Conservation (phyloP, 2,888 invertebrate genomes). For the Empis livida region DNA sequence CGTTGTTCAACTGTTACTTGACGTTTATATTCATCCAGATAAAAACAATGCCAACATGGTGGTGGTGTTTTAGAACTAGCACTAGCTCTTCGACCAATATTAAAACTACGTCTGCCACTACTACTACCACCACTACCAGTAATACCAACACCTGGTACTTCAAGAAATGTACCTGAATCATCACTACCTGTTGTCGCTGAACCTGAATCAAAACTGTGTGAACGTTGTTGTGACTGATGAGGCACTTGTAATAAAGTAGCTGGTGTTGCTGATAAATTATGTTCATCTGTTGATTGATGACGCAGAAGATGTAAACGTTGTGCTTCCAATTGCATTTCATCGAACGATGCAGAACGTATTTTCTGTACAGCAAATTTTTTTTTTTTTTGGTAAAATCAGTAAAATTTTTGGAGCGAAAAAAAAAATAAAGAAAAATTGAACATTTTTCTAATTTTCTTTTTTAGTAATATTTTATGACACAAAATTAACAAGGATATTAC, state of each 20-base stretch:
- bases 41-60: conserved; percentile 64
- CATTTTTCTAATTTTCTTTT: too few relatives aligned
- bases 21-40: conserved; percentile 59
- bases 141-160: conserved; percentile 43
- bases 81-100: conserved; percentile 38
- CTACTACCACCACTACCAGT: neutral
- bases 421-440: too few relatives aligned
- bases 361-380: conserved; percentile 15
- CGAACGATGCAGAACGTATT: conserved; percentile 81
- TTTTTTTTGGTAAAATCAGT: too few relatives aligned
- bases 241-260: conserved; percentile 49
- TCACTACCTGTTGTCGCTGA: conserved; percentile 40
- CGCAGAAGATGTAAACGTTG: conserved; percentile 37
- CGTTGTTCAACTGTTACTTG: conserved; percentile 37
- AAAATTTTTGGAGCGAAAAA: too few relatives aligned
- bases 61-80: conserved; percentile 47
- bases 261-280: conserved; percentile 21
- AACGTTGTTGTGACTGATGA: conserved; percentile 52
- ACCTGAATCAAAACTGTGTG: conserved; percentile 63
- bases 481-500: too few relatives aligned
- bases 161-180: conserved; percentile 42
- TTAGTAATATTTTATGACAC: too few relatives aligned
- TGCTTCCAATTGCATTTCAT: conserved; percentile 73
- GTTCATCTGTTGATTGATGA: conserved; percentile 31
- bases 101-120: neutral